phyloP scores from a whole-genome alignment of 2,797 vertebrate species.

The Ammospiza maritima region DNA sequence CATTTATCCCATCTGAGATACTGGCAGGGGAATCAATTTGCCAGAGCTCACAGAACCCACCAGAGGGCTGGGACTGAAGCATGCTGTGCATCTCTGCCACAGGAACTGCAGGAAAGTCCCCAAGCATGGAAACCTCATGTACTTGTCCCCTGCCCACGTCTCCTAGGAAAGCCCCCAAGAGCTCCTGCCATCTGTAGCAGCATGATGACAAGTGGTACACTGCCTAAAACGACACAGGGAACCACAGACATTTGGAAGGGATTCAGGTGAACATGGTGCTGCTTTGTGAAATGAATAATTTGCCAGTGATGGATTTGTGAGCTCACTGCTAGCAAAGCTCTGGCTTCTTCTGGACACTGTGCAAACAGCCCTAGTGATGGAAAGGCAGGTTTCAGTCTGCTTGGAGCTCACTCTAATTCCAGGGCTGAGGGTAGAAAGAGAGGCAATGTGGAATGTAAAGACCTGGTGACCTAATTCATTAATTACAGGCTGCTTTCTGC shows the following conservation, averaged over 20 bases:
- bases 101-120: slow-evolving; percentile 4
- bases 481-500: background rate
- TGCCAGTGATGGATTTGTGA: background rate
- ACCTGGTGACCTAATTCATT: slow-evolving; percentile 28
- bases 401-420: background rate
- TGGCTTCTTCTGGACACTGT: background rate
- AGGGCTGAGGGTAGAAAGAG: background rate
- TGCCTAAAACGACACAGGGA: slow-evolving; percentile 49
- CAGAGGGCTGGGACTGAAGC: background rate
- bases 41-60: background rate
- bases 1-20: background rate
- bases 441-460: background rate
- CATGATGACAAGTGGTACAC: slow-evolving; percentile 36
- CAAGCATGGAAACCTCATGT: background rate
- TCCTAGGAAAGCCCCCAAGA: slow-evolving; percentile 53
- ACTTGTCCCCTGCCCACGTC: slow-evolving; percentile 48
- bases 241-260: slow-evolving; percentile 53
- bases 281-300: slow-evolving; percentile 64
- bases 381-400: background rate
- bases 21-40: background rate
- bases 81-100: background rate
- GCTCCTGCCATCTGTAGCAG: slow-evolving; percentile 55
- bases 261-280: slow-evolving; percentile 52
- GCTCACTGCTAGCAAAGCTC: background rate
- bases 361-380: background rate